Evolutionary conservation across 2,888 invertebrate genomes (phyloP).

Genomic region (Phaonia tiefii): DNA sequence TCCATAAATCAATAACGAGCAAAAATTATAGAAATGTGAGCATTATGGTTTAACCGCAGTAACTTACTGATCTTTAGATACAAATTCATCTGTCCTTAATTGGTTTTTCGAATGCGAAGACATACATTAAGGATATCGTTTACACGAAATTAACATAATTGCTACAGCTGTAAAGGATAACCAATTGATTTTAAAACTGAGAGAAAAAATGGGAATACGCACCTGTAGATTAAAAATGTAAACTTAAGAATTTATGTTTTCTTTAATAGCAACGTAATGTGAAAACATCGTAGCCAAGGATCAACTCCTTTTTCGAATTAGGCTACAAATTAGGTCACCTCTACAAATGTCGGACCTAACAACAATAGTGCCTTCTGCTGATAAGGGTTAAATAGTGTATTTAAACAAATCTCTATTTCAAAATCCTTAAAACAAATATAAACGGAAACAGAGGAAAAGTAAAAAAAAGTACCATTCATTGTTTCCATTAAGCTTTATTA

Average conservation of each 20-base stretch:
- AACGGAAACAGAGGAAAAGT: neutral
- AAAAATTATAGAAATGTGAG: neutral
- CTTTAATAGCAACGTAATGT: neutral
- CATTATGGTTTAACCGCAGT: neutral
- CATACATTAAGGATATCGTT: neutral
- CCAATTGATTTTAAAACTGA: no score
- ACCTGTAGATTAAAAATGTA: slow-evolving; percentile 4
- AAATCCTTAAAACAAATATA: slow-evolving; percentile 29
- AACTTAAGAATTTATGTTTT: neutral
- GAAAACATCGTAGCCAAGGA: neutral
- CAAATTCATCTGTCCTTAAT: slow-evolving; percentile 13
- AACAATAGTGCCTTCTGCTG: neutral
- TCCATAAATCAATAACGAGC: no score
- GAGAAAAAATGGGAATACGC: neutral
- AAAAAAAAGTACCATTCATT: neutral
- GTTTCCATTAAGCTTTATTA: slow-evolving; percentile 15
- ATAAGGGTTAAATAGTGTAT: slow-evolving; percentile 34
- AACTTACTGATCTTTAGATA: neutral
- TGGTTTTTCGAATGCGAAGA: neutral
- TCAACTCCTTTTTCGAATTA: neutral
- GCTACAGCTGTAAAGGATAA: no score
- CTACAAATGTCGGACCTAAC: slow-evolving; percentile 4
- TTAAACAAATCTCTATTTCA: neutral
- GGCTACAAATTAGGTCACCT: slow-evolving; percentile 11
- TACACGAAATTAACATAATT: slow-evolving; percentile 4